phyloP scores from a whole-genome alignment of 1,140 invertebrate species.

The Chionoecetes opilio region DNA sequence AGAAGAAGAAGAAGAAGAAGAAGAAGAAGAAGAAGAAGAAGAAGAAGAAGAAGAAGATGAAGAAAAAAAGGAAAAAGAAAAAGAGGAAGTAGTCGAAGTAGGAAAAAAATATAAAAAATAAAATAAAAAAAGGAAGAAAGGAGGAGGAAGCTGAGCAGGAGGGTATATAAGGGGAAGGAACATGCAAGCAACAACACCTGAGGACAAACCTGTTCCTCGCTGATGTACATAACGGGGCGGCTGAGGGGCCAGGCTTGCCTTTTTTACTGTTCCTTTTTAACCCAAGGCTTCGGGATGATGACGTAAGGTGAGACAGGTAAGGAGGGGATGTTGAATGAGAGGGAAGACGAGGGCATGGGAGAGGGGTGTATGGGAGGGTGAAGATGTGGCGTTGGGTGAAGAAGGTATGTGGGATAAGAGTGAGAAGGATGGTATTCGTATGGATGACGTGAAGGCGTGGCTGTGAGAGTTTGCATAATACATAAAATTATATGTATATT shows the following conservation, averaged over 20 bases:
- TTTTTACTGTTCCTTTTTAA: conserved; percentile 36
- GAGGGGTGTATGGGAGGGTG: not conserved
- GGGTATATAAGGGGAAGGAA: not conserved
- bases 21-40: not conserved
- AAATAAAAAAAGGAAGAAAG: not conserved
- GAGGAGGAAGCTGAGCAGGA: not conserved
- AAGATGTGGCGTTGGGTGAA: not conserved
- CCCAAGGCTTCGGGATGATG: not conserved
- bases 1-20: not conserved
- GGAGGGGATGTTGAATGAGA: not conserved
- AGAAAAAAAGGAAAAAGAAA: not conserved
- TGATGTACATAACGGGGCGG: not conserved
- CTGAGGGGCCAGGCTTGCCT: conserved; percentile 6
- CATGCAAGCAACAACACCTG: not conserved
- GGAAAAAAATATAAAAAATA: not conserved
- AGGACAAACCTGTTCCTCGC: not conserved
- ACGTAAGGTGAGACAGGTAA: not conserved
- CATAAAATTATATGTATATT: too few species aligned
- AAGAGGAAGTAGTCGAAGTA: not conserved
- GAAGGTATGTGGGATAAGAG: too few species aligned
- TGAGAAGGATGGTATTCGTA: not conserved
- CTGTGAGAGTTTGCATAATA: not conserved
- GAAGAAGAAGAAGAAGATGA: not conserved
- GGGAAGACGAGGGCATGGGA: not conserved
- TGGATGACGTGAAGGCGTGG: not conserved